Evolutionary conservation across 2,888 invertebrate genomes (phyloP).

Genomic region (Poecilobothrus nobilitatus): DNA sequence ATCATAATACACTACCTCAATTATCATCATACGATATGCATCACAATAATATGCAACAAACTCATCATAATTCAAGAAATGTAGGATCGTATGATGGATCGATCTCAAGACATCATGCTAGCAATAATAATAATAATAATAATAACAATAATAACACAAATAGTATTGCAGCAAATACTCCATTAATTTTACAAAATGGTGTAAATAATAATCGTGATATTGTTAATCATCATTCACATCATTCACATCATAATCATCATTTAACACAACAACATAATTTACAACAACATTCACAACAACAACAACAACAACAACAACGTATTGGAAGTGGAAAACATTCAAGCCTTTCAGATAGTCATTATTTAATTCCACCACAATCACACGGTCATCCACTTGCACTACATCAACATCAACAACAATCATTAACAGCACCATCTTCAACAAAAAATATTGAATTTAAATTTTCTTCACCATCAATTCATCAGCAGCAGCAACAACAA

Average conservation of each 20-base stretch:
- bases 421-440: background rate
- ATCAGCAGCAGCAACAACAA: constrained; percentile 17
- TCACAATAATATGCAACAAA: background rate
- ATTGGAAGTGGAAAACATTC: background rate
- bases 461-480: constrained; percentile 16
- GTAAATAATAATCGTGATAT: background rate
- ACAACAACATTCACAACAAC: background rate
- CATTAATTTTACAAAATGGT: background rate
- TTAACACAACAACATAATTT: background rate
- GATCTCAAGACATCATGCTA: constrained; percentile 5
- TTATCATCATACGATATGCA: background rate
- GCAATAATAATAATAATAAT: background rate
- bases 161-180: background rate
- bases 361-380: background rate
- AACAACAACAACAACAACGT: background rate
- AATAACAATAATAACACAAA: background rate
- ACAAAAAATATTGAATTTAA: constrained; percentile 12
- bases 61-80: background rate
- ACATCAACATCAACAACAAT: background rate
- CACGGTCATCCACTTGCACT: constrained; percentile 1
- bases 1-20: background rate
- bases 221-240: background rate
- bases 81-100: constrained; percentile 15
- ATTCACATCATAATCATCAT: background rate
- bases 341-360: background rate